Percentiles rank a stretch among this genome's conserved stretches.
Evolutionary conservation across 2,797 vertebrate species (phyloP).

Genomic region (Oreonectes daqikongensis): DNA sequence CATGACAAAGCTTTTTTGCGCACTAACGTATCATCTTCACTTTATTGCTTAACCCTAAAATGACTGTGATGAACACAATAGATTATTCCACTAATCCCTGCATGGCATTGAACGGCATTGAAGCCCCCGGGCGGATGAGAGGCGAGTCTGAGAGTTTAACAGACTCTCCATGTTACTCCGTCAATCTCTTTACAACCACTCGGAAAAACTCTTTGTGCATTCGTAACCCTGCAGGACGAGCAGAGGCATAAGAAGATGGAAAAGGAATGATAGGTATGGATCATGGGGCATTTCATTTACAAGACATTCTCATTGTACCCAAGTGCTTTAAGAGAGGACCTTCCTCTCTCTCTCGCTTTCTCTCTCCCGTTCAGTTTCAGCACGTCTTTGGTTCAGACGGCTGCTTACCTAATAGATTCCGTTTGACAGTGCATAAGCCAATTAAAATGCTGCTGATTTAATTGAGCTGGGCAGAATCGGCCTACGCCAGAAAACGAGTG

Average conservation of each 20-base stretch:
- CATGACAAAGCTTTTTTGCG: neutral
- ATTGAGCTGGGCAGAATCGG: slow-evolving; percentile 57
- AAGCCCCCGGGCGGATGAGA: slow-evolving; percentile 4
- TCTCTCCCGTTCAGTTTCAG: slow-evolving; percentile 16
- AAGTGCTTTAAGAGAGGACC: slow-evolving; percentile 36
- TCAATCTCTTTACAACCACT: slow-evolving; percentile 44
- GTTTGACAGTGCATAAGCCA: slow-evolving; percentile 65
- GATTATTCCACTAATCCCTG: slow-evolving; percentile 9
- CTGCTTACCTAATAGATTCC: slow-evolving; percentile 60
- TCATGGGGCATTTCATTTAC: slow-evolving; percentile 52
- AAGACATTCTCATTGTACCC: slow-evolving; percentile 34
- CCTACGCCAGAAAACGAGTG: slow-evolving; percentile 57
- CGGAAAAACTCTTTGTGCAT: slow-evolving; percentile 40
- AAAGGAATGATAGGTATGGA: slow-evolving; percentile 40
- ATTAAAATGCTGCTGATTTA: slow-evolving; percentile 64
- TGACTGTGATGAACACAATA: neutral
- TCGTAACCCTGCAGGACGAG: slow-evolving; percentile 45
- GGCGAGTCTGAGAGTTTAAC: slow-evolving; percentile 41
- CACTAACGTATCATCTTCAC: neutral
- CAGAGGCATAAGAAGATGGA: neutral
- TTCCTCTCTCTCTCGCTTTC: neutral
- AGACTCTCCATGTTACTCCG: slow-evolving; percentile 44
- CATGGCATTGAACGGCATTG: neutral
- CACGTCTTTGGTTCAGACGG: slow-evolving; percentile 54
- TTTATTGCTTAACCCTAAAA: slow-evolving; percentile 4